A percentile compares a stretch with the other conserved stretches of the same genome.
Evolutionary conservation across 2,113 vertebrate genomes (phyloP).

Genomic region (Ceyx melanurus): DNA sequence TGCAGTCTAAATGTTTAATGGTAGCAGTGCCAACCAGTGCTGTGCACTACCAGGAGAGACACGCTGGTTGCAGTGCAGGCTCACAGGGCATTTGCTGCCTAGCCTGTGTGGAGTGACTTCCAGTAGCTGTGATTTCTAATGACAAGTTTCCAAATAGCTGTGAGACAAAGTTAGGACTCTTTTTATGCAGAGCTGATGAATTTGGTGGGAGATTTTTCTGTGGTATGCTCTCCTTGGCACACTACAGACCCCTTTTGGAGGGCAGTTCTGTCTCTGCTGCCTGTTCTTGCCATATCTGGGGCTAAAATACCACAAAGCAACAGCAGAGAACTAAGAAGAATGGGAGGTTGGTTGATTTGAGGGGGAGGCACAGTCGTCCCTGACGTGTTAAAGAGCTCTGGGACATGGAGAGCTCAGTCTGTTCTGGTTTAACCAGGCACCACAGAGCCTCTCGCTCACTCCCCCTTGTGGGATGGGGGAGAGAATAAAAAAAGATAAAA

Average conservation of each 20-base stretch:
- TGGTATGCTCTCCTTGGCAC: not conserved
- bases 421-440: not conserved
- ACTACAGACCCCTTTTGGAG: not conserved
- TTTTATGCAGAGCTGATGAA: not conserved
- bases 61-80: not conserved
- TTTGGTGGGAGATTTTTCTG: not conserved
- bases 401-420: not conserved
- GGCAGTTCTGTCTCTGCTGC: not conserved
- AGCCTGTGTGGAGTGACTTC: fast-evolving
- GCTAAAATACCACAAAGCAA: not conserved
- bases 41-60: fast-evolving
- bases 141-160: not conserved
- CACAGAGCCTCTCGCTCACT: not conserved
- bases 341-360: not conserved
- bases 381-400: not conserved
- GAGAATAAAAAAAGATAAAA: not conserved
- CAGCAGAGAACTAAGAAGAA: not conserved
- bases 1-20: fast-evolving
- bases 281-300: not conserved
- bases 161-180: not conserved
- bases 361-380: fast-evolving
- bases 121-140: not conserved
- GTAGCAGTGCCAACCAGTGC: not conserved
- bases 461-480: not conserved
- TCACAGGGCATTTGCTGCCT: not conserved